Conservation (phyloP, 2,888 invertebrate genomes). For the Bembecia ichneumoniformis region DNA sequence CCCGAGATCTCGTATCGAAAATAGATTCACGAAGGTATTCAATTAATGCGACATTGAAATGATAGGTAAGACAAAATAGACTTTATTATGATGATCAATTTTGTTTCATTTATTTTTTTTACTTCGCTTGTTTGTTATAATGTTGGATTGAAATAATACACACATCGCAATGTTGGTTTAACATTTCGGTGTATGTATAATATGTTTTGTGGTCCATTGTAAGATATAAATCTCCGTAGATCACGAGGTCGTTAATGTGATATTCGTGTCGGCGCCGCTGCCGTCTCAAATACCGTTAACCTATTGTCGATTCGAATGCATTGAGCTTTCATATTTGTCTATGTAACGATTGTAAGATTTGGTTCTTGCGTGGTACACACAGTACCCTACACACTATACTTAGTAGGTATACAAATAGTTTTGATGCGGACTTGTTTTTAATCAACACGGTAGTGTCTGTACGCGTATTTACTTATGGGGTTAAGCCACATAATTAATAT, state of each 20-base stretch:
- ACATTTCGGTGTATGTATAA: constrained; percentile 17
- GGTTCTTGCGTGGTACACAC: constrained; percentile 12
- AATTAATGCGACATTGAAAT: neutral
- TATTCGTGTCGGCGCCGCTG: constrained; percentile 66
- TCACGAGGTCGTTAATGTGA: constrained; percentile 69
- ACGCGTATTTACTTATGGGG: too few species aligned
- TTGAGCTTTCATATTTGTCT: constrained; percentile 61
- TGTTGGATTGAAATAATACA: too few species aligned
- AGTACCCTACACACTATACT: too few species aligned
- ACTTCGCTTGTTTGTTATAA: too few species aligned
- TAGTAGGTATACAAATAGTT: too few species aligned
- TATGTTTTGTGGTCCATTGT: constrained; percentile 31
- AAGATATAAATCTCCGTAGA: constrained; percentile 65
- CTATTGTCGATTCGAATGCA: constrained; percentile 64
- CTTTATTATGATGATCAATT: neutral
- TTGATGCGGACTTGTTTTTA: too few species aligned
- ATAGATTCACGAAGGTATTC: constrained; percentile 22
- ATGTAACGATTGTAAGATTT: constrained; percentile 44
- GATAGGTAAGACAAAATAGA: neutral
- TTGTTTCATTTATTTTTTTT: too few species aligned
- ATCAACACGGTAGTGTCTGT: too few species aligned
- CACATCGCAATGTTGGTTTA: constrained; percentile 1
- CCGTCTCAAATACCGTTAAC: constrained; percentile 59
- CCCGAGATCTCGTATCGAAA: constrained; percentile 32
- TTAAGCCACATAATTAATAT: too few species aligned